Evolutionary conservation across 1,140 invertebrate species (phyloP), one percentile per base, ranked within the genome.

Genomic region (Rhagoletis zephyria): DNA sequence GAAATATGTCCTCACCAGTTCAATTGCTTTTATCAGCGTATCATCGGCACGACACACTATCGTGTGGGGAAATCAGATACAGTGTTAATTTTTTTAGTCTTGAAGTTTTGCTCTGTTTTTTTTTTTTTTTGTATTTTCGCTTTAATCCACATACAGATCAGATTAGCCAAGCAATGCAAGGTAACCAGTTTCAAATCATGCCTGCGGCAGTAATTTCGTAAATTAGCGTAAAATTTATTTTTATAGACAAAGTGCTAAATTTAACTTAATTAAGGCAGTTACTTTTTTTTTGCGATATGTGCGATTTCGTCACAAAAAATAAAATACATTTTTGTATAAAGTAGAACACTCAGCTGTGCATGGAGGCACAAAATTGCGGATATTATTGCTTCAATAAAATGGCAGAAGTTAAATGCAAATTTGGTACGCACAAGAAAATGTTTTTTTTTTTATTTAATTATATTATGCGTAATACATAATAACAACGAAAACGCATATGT

Each of bases 211-310:
- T 16, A 81, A 81, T 81, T 81, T 81, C 48, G 48, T 81, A 51
- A 81, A 81, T 81, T 81, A 81, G 3, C 45, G 74, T 30, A 81
- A 56, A 81, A 81, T 81, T 81, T 81, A 81, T 81, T 81, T 81
- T 81, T 81, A 81, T 19, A 56, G 48, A 48, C 74, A n/a, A 81
- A 59, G 74, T 56, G 74, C 48, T 81, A 81, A 81, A 81, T 81
- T 81, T 81, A 81, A 81, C 74, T 59, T 81, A 81, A 81, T 81
- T 48, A 81, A 81, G 40, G 3, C 6, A 14, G n/a, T 0, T 16
- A 14, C 51, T 56, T 56, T 56, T 56, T 56, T 56, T 56, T 56
- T 56, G 0, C 0, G 0, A 56, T 56, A 6, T 56, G 9, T 56
- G 51, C 51, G 10, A 67, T 10, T 12, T 30, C 7, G 40, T 42